Evolutionary conservation across 2,888 invertebrate genomes (phyloP), one percentile per base, ranked within the genome.

Genomic region (Muscina levida): DNA sequence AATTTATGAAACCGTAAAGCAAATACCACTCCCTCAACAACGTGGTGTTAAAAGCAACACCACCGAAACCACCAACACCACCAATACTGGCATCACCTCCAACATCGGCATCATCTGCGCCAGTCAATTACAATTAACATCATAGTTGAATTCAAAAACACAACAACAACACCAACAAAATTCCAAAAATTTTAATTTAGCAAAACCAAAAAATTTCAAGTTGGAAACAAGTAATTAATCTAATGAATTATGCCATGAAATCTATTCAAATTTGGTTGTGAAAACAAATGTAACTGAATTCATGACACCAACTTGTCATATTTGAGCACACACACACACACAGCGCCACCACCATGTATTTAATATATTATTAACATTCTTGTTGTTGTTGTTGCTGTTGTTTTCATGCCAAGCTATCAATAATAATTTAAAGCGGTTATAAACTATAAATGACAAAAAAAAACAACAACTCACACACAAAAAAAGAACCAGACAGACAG

Each of bases 231-330:
- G 78, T 79, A 83, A 82, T 79, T 82, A 83, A 84, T 76, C 84
- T 84, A 85, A 84, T 82, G 73, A 80, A 82, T 76, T 78, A 78
- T 83, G 80, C 67, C 82, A 83, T 83, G 77, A 81, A 80, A 83
- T 82, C 82, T 44, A 75, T 78, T 59, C 51, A 57, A 44, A n/a
- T 8, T 48, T 15, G n/a, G n/a, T n/a, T 48, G 48, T 42, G 17
- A 56, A 71, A 65, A 72, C 24, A 57, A 66, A 59, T 66, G 6
- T 56, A 66, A 8, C 37, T 19, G 59, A 37, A 15, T 19, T 59
- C 17, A 59, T 37, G 53, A 57, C 57, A 57, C 31, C 31, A 17
- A 26, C 13, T 57, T 57, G 57, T 57, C 57, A 59, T 37, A 59
- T 11, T 31, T 31, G 31, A 31, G 8, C 8, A 44, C 10, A n/a